Evolutionary conservation across 1,140 invertebrate species (phyloP).

Genomic region (Aphis craccivora): DNA sequence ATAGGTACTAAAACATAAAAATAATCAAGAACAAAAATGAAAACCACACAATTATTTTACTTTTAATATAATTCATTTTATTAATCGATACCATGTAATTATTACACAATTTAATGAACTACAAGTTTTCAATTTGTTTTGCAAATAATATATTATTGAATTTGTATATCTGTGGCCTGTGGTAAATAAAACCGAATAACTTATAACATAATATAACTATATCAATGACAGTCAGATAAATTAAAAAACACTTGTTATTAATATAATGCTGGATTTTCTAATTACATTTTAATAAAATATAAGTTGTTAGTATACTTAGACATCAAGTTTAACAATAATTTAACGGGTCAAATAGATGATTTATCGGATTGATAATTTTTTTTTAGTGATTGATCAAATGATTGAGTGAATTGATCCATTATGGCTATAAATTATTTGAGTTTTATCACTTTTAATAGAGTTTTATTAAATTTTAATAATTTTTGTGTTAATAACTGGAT

Average conservation of each 20-base stretch:
- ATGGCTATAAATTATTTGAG: not conserved
- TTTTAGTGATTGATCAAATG: too few species aligned
- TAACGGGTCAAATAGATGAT: not conserved
- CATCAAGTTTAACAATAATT: not conserved
- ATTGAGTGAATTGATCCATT: too few species aligned
- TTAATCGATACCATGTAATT: too few species aligned
- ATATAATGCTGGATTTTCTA: not conserved
- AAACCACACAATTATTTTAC: not conserved
- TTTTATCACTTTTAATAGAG: not conserved
- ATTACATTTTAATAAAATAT: not conserved
- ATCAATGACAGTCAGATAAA: not conserved
- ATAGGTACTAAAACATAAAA: not conserved
- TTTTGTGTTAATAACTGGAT: not conserved
- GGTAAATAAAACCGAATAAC: not conserved
- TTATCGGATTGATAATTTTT: not conserved
- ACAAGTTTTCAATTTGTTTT: not conserved
- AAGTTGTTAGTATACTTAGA: not conserved
- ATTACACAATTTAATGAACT: not conserved
- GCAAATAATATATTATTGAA: not conserved
- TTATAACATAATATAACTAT: not conserved
- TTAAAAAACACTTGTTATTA: not conserved
- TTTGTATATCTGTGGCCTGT: not conserved
- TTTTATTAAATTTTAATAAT: not conserved
- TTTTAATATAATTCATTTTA: not conserved
- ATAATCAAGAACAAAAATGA: not conserved